Conservation (phyloP, 1,140 invertebrate genomes). For the Drosophila arizonae region DNA sequence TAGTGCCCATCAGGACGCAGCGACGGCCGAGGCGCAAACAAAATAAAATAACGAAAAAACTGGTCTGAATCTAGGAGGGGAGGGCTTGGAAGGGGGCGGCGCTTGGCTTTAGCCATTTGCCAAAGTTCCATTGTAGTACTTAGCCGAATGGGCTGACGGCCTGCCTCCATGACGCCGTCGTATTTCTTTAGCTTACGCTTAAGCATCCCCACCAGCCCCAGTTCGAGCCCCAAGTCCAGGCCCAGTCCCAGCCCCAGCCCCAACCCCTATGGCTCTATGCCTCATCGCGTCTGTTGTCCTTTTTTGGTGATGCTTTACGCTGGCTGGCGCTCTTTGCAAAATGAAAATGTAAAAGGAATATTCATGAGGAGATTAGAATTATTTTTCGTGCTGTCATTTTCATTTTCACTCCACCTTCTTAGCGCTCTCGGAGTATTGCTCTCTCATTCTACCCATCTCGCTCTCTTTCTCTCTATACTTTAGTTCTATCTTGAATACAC, state of each 20-base stretch:
- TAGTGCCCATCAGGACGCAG: slow-evolving; percentile 67
- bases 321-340: slow-evolving; percentile 66
- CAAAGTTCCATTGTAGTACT: slow-evolving; percentile 70
- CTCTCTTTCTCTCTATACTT: slow-evolving; percentile 43
- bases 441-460: slow-evolving; percentile 27
- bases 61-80: background rate
- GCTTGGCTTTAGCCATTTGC: slow-evolving; percentile 48
- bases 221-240: background rate
- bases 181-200: slow-evolving; percentile 69
- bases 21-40: slow-evolving; percentile 48
- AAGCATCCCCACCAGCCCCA: slow-evolving; percentile 14
- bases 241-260: background rate
- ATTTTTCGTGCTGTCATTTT: slow-evolving; percentile 82
- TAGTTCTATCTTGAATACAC: slow-evolving; percentile 31
- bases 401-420: slow-evolving; percentile 66
- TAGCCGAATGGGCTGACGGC: slow-evolving; percentile 37
- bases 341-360: slow-evolving; percentile 82
- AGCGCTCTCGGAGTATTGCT: background rate
- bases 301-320: slow-evolving; percentile 69
- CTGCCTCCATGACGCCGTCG: slow-evolving; percentile 58
- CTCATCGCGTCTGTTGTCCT: slow-evolving; percentile 50
- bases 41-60: slow-evolving; percentile 64
- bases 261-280: slow-evolving; percentile 12
- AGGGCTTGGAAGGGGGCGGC: background rate
- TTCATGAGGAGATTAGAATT: slow-evolving; percentile 83